These are phyloP conservation scores for Bufo bufo DNA, from an alignment of 2,113 vertebrate genomes.

Conservation along the genomic window DNA sequence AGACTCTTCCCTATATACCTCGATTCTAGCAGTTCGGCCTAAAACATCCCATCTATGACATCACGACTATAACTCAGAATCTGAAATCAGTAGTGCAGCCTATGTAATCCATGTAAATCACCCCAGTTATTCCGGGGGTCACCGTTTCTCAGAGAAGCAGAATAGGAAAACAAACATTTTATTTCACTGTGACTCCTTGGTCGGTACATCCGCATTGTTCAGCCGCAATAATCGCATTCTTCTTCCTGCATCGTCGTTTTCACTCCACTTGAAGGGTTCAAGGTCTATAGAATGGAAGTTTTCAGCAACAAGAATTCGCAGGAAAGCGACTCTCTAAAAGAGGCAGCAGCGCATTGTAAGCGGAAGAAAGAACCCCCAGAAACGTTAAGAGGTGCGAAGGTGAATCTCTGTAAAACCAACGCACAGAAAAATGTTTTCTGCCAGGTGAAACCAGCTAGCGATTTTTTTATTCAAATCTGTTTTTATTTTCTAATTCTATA, in stretches of 20 bases:
- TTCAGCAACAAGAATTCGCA: neutral
- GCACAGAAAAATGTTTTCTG: too few relatives aligned
- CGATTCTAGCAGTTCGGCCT: too few relatives aligned
- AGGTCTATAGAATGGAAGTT: neutral
- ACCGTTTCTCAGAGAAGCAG: neutral
- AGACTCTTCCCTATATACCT: too few relatives aligned
- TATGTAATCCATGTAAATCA: neutral
- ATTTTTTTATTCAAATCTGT: too few relatives aligned
- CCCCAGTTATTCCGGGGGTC: neutral
- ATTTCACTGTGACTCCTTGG: neutral
- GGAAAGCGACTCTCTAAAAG: neutral
- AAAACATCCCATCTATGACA: too few relatives aligned
- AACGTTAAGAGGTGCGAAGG: neutral
- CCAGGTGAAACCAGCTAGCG: too few relatives aligned
- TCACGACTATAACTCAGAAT: too few relatives aligned
- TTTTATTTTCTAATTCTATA: too few relatives aligned
- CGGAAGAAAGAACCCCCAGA: neutral
- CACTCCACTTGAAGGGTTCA: neutral
- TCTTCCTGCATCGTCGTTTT: neutral
- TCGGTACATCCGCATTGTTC: neutral
- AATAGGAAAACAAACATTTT: constrained; percentile 9
- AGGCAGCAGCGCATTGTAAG: neutral
- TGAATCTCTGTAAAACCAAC: neutral
- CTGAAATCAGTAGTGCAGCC: neutral
- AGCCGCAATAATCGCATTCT: neutral